These are phyloP conservation scores for Picathartes gymnocephalus DNA, from an alignment of 2,113 vertebrate genomes.

Conservation along the genomic window DNA sequence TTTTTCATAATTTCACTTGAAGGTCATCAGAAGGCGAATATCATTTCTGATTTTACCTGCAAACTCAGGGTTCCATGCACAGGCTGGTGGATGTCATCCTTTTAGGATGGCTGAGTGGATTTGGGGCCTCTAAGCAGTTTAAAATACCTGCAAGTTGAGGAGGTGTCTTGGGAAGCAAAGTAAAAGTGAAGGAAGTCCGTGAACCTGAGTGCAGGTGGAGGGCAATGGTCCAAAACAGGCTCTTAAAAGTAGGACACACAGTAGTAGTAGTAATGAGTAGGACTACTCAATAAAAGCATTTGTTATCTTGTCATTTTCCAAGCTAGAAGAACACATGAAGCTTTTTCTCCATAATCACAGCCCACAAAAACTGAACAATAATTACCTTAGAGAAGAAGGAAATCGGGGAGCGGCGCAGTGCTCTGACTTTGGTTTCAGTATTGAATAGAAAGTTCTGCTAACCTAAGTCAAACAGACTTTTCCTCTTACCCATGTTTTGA, in stretches of 20 bases:
- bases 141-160: not conserved
- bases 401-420: not conserved
- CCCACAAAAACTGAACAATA: not conserved
- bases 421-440: not conserved
- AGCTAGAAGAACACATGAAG: not conserved
- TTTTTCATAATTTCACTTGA: constrained; percentile 39
- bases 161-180: not conserved
- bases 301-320: not conserved
- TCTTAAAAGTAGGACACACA: not conserved
- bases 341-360: not conserved
- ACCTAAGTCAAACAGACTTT: not conserved
- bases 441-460: not conserved
- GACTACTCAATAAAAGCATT: not conserved
- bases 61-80: not conserved
- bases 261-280: not conserved
- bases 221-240: not conserved
- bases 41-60: not conserved
- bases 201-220: not conserved
- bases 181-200: not conserved
- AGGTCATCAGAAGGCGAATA: constrained; percentile 39
- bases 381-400: not conserved
- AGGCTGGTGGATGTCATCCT: not conserved
- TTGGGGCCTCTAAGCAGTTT: not conserved
- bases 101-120: not conserved
- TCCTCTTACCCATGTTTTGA: not conserved